Conservation (phyloP, 2,888 invertebrate genomes). For the Harmothoe impar region DNA sequence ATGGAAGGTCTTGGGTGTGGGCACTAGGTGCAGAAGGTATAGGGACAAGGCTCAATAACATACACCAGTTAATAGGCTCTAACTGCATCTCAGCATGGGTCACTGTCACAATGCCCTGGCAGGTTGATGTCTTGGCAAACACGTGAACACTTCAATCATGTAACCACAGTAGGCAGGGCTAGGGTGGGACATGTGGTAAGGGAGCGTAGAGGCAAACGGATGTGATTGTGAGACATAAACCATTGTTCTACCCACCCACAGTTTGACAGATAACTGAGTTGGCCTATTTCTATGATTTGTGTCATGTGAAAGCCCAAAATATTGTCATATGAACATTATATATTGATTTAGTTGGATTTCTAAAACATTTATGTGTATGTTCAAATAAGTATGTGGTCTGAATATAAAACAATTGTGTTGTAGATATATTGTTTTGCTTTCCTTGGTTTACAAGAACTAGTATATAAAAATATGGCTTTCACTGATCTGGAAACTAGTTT, state of each 20-base stretch:
- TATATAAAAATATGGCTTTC: too few relatives aligned
- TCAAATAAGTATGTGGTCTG: too few relatives aligned
- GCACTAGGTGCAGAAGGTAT: background rate
- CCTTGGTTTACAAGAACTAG: too few relatives aligned
- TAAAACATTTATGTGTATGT: too few relatives aligned
- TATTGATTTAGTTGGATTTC: too few relatives aligned
- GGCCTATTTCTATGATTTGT: background rate
- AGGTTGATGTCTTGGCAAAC: background rate
- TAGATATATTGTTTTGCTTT: too few relatives aligned
- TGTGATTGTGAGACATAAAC: background rate
- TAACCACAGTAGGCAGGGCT: background rate
- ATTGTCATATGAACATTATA: too few relatives aligned
- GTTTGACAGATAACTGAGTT: background rate
- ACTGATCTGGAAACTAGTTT: too few relatives aligned
- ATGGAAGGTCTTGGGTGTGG: too few relatives aligned
- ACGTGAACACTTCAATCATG: background rate
- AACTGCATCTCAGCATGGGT: background rate
- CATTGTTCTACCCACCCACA: background rate
- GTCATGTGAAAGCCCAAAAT: too few relatives aligned
- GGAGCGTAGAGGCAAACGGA: background rate
- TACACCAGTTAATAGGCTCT: background rate
- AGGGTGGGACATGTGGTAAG: constrained; percentile 9
- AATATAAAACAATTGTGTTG: too few relatives aligned
- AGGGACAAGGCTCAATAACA: background rate
- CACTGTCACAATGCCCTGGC: background rate